Evolutionary conservation across 1,140 invertebrate species (phyloP), one percentile per base, ranked within the genome.

Genomic region (Drosophila trapezifrons): DNA sequence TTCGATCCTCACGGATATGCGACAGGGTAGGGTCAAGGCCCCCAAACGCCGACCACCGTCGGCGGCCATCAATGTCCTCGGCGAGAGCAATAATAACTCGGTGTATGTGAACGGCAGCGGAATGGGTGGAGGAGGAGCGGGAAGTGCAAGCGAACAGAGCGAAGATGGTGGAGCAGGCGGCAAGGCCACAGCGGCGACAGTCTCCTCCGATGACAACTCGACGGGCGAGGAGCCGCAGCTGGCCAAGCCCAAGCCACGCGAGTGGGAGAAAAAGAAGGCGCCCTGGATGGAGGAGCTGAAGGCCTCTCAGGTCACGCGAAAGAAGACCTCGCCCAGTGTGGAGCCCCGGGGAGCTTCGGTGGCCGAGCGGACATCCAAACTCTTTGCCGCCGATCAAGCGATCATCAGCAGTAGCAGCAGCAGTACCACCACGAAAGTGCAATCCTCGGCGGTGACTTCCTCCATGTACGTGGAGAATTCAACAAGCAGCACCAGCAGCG

Each of bases 261-360:
- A 93, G 72, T 94, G 93, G 93, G 94, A 95, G 76, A 95, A 94
- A 77, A 93, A 94, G 70, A 93, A 93, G 76, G 94, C 94, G 47
- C 95, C 95, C 0, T 95, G 95, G 95, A 93, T 95, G 93, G 94
- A 93, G 66, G 95, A 95, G 80, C 92, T 95, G 69, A 95, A 95
- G 80, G 91, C 94, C 32, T 95, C 94, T 79, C 94, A 95, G 90
- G 94, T 93, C 22, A 79, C 75, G 8, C 94, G 94, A 82, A 94
- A 94, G 72, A 94, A 93, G 59, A 91, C 91, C n/a, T 91, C 92
- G 38, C 92, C 92, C 29, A 91, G 45, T 45, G 87, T 92, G 10
- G 92, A 90, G 55, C 92, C 91, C 5, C 80, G 86, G 18, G 67
- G 77, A 2, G 78, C 66, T 9, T 54, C 69, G 2, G 66, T 87